A percentile compares a stretch with the other conserved stretches of the same genome.
Evolutionary conservation across 1,140 invertebrate species (phyloP).

Genomic region (Conus betulinus): DNA sequence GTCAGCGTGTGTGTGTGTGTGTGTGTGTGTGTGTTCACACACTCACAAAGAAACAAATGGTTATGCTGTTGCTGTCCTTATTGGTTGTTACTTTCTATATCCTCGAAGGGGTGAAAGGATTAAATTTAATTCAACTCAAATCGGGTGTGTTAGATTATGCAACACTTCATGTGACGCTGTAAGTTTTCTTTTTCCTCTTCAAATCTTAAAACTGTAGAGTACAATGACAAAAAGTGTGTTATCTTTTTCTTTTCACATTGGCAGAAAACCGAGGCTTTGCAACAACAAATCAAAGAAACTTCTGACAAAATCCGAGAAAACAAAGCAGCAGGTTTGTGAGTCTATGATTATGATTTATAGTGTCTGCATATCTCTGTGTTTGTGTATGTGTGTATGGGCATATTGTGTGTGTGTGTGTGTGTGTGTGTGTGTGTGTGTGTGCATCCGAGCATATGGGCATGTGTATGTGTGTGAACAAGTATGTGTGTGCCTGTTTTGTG

Average conservation of each 20-base stretch:
- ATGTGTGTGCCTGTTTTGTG: not conserved
- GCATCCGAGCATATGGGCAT: too few species aligned
- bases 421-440: not conserved
- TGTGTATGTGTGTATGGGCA: not conserved
- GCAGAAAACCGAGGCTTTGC: constrained; percentile 11
- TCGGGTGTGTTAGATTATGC: too few species aligned
- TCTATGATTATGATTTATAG: not conserved
- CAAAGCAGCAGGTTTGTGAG: not conserved
- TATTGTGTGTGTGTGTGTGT: not conserved
- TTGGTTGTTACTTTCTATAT: too few species aligned
- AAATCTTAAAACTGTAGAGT: not conserved
- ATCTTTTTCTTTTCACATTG: not conserved
- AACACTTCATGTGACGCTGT: too few species aligned
- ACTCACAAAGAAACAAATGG: too few species aligned
- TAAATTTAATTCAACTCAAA: too few species aligned
- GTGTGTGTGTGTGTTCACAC: too few species aligned
- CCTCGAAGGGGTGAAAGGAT: too few species aligned
- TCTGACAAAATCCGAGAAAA: constrained; percentile 11
- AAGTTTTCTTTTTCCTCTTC: too few species aligned
- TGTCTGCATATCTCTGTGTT: not conserved
- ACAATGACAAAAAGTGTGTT: not conserved
- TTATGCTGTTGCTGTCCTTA: too few species aligned
- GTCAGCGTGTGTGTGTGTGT: too few species aligned
- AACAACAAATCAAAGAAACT: constrained; percentile 9
- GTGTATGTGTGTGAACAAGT: not conserved